phyloP scores from a whole-genome alignment of 1,140 invertebrate genomes.

The Halesus radiatus region DNA sequence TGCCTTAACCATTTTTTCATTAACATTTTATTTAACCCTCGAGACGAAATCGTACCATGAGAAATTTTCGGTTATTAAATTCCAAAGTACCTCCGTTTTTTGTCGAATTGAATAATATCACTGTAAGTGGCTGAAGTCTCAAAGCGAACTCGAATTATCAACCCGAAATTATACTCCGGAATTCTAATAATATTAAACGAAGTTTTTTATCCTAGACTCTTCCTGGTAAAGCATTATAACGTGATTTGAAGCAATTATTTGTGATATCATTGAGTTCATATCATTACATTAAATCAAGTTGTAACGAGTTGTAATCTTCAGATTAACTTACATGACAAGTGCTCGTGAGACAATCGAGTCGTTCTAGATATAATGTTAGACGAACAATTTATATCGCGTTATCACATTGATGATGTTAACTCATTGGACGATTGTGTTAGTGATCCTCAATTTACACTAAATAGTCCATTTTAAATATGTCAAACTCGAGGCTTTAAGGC shows the following conservation, averaged over 20 bases:
- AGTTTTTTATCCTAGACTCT: conserved; percentile 24
- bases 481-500: no score
- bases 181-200: conserved; percentile 52
- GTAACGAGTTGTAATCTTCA: no score
- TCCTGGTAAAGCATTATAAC: conserved; percentile 14
- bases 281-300: no score
- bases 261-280: conserved; percentile 23
- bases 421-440: no score
- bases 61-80: conserved; percentile 18
- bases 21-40: conserved; percentile 24
- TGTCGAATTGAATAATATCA: conserved; percentile 24
- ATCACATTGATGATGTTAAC: no score
- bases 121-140: background rate
- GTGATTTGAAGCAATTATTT: conserved; percentile 40
- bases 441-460: no score
- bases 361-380: no score
- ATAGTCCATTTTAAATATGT: no score
- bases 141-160: conserved; percentile 30
- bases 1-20: background rate
- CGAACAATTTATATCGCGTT: no score
- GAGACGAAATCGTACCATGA: background rate
- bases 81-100: conserved; percentile 1
- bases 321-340: no score
- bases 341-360: no score
- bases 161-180: conserved; percentile 45